These are phyloP conservation scores for Echinops telfairi DNA, from an alignment of 2,113 vertebrate species.

Conservation along the genomic window DNA sequence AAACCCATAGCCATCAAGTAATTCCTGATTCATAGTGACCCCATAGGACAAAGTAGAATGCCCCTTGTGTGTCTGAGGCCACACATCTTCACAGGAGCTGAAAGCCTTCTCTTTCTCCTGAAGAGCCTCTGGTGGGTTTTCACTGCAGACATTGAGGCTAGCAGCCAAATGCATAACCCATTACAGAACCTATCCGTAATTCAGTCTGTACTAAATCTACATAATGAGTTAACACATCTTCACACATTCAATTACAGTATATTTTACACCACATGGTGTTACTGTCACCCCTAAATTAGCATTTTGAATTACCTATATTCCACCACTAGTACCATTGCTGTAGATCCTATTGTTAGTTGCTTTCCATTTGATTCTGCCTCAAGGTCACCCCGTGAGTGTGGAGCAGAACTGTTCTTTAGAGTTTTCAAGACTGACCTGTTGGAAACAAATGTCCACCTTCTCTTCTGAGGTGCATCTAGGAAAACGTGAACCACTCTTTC, in stretches of 20 bases:
- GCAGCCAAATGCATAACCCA: no score
- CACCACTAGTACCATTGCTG: neutral
- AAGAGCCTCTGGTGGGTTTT: no score
- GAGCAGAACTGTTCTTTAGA: neutral
- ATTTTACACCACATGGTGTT: neutral
- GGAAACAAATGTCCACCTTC: neutral
- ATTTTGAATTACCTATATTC: neutral
- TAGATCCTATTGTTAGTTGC: neutral
- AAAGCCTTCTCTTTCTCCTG: no score
- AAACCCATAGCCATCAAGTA: no score
- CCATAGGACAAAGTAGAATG: no score
- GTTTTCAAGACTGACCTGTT: neutral
- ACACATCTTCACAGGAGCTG: no score
- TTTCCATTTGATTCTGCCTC: neutral
- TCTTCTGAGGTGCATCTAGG: neutral
- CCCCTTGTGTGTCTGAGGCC: no score
- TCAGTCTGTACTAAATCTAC: neutral
- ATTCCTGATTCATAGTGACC: no score
- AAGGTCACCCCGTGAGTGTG: neutral
- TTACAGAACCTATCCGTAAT: no score
- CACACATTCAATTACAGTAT: neutral
- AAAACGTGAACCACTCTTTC: neutral
- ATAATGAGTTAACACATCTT: neutral
- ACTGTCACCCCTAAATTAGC: neutral
- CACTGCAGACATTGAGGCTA: no score